Conservation (phyloP, 2,888 invertebrate species). For the Meganola albula region DNA sequence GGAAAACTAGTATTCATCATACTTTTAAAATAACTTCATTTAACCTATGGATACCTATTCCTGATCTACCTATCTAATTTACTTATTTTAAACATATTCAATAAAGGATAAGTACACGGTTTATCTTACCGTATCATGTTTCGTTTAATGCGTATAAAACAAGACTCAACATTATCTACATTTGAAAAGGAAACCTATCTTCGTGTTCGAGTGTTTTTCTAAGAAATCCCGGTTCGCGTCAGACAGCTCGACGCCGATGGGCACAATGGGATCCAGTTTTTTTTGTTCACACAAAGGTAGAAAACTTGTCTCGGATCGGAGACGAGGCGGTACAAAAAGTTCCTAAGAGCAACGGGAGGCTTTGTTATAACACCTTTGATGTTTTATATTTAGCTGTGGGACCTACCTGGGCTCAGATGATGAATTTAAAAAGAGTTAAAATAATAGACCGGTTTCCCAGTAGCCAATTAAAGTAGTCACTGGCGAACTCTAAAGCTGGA, state of each 20-base stretch:
- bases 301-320: conserved; percentile 52
- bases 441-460: conserved; percentile 29
- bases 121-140: too few relatives aligned
- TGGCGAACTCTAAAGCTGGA: conserved; percentile 18
- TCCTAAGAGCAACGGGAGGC: conserved; percentile 53
- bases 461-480: conserved; percentile 15
- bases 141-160: too few relatives aligned
- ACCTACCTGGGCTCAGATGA: conserved; percentile 44
- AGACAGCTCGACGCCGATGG: conserved; percentile 73
- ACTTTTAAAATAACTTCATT: too few relatives aligned
- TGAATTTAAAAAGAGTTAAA: conserved; percentile 47
- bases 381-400: conserved; percentile 50
- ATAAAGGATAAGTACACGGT: too few relatives aligned
- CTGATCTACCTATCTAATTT: too few relatives aligned
- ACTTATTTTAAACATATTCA: too few relatives aligned
- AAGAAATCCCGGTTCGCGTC: conserved; percentile 56
- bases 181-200: conserved; percentile 29
- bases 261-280: conserved; percentile 63
- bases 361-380: conserved; percentile 54
- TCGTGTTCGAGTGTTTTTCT: conserved; percentile 44
- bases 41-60: too few relatives aligned
- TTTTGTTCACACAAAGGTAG: conserved; percentile 53
- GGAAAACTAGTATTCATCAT: too few relatives aligned
- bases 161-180: conserved; percentile 17
- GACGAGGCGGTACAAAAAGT: conserved; percentile 54